These are phyloP conservation scores for Henricia sp. DNA, from an alignment of 53 echinoderm and acorn worm genomes.

Conservation along the genomic window DNA sequence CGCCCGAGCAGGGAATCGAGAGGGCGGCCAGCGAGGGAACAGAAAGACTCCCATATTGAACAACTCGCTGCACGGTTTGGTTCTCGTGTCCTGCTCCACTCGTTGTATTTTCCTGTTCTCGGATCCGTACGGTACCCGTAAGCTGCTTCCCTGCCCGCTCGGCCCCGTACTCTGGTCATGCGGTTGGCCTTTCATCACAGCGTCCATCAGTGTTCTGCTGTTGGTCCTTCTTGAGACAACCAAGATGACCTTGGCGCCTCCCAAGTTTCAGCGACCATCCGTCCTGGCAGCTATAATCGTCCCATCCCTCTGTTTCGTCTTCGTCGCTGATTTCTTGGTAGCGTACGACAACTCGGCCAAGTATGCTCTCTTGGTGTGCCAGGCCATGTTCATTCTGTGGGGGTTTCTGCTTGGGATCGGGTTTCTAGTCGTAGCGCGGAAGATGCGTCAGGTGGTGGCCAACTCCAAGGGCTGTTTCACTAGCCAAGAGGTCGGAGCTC, in stretches of 20 bases:
- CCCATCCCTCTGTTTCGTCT: slow-evolving; percentile 66
- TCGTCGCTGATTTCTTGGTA: slow-evolving; percentile 73
- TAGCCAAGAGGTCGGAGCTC: slow-evolving; percentile 14
- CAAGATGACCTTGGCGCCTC: slow-evolving; percentile 71
- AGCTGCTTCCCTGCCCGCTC: slow-evolving; percentile 63
- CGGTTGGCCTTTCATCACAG: slow-evolving; percentile 75
- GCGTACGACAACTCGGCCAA: slow-evolving; percentile 70
- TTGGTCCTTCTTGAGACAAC: slow-evolving; percentile 80
- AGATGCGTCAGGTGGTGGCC: slow-evolving; percentile 71
- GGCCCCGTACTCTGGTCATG: slow-evolving; percentile 76
- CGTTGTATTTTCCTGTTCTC: slow-evolving; percentile 63
- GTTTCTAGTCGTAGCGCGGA: slow-evolving; percentile 65
- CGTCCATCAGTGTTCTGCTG: slow-evolving; percentile 75
- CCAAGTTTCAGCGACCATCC: slow-evolving; percentile 67
- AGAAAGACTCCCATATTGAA: slow-evolving; percentile 51
- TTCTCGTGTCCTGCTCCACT: slow-evolving; percentile 58
- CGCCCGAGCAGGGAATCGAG: background rate
- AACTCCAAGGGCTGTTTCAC: slow-evolving; percentile 59
- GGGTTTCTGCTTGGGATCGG: slow-evolving; percentile 63
- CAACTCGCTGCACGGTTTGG: slow-evolving; percentile 64
- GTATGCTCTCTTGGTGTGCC: slow-evolving; percentile 64
- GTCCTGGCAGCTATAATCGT: slow-evolving; percentile 61
- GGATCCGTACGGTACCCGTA: slow-evolving; percentile 76
- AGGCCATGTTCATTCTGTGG: slow-evolving; percentile 76
- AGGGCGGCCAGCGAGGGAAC: slow-evolving; percentile 24